These are phyloP conservation scores for Corynorhinus townsendii DNA, from an alignment of 2,113 vertebrate genomes.

Conservation along the genomic window DNA sequence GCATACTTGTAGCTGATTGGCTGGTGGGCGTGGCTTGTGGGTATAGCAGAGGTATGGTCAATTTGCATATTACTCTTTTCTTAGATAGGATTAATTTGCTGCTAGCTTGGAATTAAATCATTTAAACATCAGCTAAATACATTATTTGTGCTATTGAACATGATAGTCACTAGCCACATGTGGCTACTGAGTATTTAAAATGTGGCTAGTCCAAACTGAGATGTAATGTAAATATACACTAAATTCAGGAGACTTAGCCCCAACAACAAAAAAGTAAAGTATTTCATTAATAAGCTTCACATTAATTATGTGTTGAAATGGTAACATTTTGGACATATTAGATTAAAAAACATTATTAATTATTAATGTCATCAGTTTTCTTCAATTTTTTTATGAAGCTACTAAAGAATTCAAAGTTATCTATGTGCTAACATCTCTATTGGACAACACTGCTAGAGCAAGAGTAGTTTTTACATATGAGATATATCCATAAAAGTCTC, in stretches of 20 bases:
- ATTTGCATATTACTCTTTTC: no score
- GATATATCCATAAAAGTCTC: neutral
- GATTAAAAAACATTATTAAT: neutral
- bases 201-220: neutral
- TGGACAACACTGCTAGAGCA: neutral
- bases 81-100: neutral
- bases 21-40: no score
- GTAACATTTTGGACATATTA: neutral
- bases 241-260: neutral
- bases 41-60: no score
- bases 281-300: neutral
- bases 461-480: neutral
- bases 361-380: neutral
- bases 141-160: neutral
- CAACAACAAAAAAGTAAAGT: neutral
- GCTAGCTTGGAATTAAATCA: neutral
- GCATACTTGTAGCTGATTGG: no score
- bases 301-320: neutral
- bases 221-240: neutral
- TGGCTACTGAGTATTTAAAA: neutral
- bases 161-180: neutral
- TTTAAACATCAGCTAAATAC: neutral
- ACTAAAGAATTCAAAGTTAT: slow-evolving; percentile 8
- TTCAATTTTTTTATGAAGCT: neutral
- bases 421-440: neutral